Conservation (phyloP, 2,797 vertebrate genomes). For the Argentina silus region DNA sequence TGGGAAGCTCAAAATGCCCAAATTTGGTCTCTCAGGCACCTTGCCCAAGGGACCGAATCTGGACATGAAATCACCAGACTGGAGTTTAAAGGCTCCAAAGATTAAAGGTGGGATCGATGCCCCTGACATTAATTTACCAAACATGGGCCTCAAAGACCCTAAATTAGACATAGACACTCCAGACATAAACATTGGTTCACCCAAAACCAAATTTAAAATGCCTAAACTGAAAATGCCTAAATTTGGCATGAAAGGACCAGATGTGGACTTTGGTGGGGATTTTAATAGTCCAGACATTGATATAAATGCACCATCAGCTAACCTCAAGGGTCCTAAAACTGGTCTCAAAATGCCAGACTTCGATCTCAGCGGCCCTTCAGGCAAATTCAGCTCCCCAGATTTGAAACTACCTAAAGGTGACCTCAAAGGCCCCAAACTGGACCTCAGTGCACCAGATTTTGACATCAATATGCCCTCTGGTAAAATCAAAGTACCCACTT, state of each 20-base stretch:
- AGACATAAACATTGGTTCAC: constrained; percentile 31
- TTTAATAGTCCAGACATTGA: constrained; percentile 25
- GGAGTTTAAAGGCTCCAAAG: constrained; percentile 59
- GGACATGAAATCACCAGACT: constrained; percentile 51
- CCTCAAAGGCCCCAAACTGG: constrained; percentile 27
- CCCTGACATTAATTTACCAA: constrained; percentile 43
- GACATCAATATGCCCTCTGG: constrained; percentile 17
- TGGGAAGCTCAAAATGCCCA: constrained; percentile 36
- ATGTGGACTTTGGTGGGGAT: background rate
- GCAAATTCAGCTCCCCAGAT: constrained; percentile 30
- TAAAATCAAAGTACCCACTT: constrained; percentile 23
- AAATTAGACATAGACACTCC: constrained; percentile 55
- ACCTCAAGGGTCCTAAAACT: constrained; percentile 2
- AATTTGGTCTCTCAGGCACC: constrained; percentile 8
- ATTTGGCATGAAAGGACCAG: constrained; percentile 6
- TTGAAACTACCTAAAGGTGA: constrained; percentile 11
- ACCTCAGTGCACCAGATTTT: constrained; percentile 32
- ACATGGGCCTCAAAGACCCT: constrained; percentile 46
- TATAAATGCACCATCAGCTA: background rate
- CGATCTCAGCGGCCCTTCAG: constrained; percentile 34
- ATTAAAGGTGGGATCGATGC: constrained; percentile 47
- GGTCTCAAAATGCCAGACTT: constrained; percentile 34
- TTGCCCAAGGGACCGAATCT: constrained; percentile 56
- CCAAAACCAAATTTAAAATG: background rate
- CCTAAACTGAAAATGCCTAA: constrained; percentile 11